A percentile compares a stretch with the other conserved stretches of the same genome.
Evolutionary conservation across 2,888 invertebrate species (phyloP).

Genomic region (Platycheirus albimanus): DNA sequence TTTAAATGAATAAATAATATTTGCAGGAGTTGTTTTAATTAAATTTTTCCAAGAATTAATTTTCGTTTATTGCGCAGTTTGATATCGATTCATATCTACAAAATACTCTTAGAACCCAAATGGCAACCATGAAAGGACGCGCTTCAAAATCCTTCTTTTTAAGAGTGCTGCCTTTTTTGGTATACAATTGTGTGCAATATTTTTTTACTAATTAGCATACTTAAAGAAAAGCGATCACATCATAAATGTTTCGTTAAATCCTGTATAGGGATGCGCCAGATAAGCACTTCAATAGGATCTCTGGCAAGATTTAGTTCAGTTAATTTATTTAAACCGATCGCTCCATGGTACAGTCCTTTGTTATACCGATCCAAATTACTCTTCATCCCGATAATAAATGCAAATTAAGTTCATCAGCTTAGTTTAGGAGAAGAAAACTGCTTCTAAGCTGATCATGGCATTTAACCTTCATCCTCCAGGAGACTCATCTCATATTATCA

Average conservation of each 20-base stretch:
- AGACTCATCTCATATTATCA: too few species aligned
- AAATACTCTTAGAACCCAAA: too few species aligned
- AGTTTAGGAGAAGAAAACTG: constrained; percentile 47
- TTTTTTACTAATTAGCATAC: not conserved
- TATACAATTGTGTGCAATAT: not conserved
- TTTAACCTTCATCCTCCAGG: not conserved
- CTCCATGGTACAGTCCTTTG: constrained; percentile 11
- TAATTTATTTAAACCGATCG: constrained; percentile 68
- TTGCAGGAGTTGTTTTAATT: too few species aligned
- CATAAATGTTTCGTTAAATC: not conserved
- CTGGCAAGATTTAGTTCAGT: too few species aligned
- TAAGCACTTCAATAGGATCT: constrained; percentile 20
- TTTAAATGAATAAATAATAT: too few species aligned
- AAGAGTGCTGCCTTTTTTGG: too few species aligned
- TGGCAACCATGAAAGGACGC: too few species aligned
- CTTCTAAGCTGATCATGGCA: constrained; percentile 51
- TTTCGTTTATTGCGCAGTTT: too few species aligned
- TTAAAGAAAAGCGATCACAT: too few species aligned
- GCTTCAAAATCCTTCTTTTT: too few species aligned
- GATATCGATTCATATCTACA: too few species aligned
- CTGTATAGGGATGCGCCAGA: constrained; percentile 24
- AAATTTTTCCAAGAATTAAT: too few species aligned
- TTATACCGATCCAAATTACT: constrained; percentile 31
- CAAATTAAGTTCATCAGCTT: constrained; percentile 68
- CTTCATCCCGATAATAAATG: constrained; percentile 64